phyloP scores from a whole-genome alignment of 1,140 invertebrate genomes.

The Paralvinella palmiformis region DNA sequence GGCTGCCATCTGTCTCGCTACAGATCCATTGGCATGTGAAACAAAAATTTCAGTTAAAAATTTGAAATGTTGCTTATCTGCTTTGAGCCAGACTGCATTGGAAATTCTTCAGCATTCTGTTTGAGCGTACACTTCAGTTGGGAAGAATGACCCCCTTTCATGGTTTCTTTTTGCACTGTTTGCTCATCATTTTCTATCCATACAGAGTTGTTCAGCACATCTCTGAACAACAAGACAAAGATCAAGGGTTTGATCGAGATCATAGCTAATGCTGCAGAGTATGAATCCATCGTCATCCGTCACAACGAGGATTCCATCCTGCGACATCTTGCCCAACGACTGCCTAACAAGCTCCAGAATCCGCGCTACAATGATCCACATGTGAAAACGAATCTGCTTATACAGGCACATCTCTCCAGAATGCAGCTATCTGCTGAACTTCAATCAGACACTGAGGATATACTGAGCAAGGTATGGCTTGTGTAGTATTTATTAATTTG shows the following conservation, averaged over 20 bases:
- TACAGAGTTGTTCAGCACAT: conserved; percentile 91
- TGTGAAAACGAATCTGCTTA: conserved; percentile 89
- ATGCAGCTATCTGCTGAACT: conserved; percentile 87
- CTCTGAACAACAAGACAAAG: conserved; percentile 95
- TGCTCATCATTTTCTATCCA: conserved; percentile 28
- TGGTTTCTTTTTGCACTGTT: neutral
- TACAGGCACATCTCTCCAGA: conserved; percentile 93
- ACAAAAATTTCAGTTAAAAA: too few relatives aligned
- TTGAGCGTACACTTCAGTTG: conserved; percentile 99
- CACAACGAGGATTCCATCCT: conserved; percentile 91
- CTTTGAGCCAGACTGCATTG: too few relatives aligned
- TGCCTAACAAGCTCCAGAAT: conserved; percentile 71
- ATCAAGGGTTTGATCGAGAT: conserved; percentile 95
- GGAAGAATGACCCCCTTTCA: conserved; percentile 51
- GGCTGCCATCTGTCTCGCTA: neutral
- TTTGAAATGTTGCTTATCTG: too few relatives aligned
- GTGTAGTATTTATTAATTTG: neutral
- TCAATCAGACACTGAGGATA: conserved; percentile 90
- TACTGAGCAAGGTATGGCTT: conserved; percentile 69
- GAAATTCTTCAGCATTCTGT: too few relatives aligned
- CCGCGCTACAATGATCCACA: conserved; percentile 91
- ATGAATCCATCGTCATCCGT: conserved; percentile 86
- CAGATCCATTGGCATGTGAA: too few relatives aligned
- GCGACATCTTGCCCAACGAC: conserved; percentile 65
- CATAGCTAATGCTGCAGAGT: conserved; percentile 95